Evolutionary conservation across 2,797 vertebrate genomes (phyloP).

Genomic region (Chiroxiphia lanceolata): DNA sequence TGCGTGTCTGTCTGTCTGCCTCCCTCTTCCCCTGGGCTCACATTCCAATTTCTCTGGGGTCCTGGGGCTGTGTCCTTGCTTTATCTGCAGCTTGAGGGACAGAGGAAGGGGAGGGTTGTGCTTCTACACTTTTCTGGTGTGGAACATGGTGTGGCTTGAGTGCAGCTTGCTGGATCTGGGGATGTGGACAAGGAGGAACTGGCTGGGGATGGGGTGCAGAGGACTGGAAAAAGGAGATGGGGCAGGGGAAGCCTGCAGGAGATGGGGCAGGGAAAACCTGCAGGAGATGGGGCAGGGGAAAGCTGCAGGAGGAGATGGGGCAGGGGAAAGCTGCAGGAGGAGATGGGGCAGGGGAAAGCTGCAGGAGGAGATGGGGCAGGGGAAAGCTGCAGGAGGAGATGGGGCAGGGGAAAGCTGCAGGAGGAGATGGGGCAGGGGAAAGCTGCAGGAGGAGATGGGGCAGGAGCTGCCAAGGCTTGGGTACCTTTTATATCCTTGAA

Average conservation of each 20-base stretch:
- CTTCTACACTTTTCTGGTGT: rapidly evolving
- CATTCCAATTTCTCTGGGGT: rapidly evolving
- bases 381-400: too few species aligned
- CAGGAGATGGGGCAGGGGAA: too few species aligned
- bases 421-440: too few species aligned
- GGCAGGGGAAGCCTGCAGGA: not conserved
- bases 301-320: too few species aligned
- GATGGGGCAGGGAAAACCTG: too few species aligned
- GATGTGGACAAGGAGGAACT: not conserved
- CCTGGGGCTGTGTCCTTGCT: not conserved
- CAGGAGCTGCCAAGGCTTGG: not conserved
- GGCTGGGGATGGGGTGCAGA: not conserved
- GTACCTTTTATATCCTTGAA: not conserved
- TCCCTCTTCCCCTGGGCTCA: not conserved
- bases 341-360: too few species aligned
- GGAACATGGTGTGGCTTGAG: not conserved
- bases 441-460: not conserved
- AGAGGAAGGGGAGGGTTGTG: rapidly evolving
- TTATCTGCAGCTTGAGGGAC: not conserved
- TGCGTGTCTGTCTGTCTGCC: not conserved
- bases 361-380: too few species aligned
- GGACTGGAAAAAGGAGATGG: not conserved
- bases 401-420: too few species aligned
- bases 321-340: too few species aligned
- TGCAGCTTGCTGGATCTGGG: not conserved